Evolutionary conservation across 2,113 vertebrate genomes (phyloP), one percentile per base, ranked within the genome.

Genomic region (Copsychus sechellarum): DNA sequence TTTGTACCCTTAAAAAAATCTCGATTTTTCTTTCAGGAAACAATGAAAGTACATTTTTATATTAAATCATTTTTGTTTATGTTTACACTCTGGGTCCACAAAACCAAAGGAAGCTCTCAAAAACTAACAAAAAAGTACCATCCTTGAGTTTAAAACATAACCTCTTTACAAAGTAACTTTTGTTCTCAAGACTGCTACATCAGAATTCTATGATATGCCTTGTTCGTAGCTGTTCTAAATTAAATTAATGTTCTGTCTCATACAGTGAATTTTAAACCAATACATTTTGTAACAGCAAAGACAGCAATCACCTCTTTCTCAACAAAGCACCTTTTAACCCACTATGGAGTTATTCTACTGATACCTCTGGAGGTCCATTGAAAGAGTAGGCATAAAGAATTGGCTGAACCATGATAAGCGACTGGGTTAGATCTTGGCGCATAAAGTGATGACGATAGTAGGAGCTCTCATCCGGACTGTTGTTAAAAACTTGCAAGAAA

Each of bases 401-500:
- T 2, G 99, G 99, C 47, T 99, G 99, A 85, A 99, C 98, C 99
- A 99, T 99, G 97, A 99, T 99, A 64, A 99, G 98, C 0, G 99
- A 99, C 98, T 99, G 99, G 4, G 99, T 99, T 79, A 99, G 97
- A 95, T 99, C 99, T 77, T 99, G 99, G 29, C 99, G 98, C 99
- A 99, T 99, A 86, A 99, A 99, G 88, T 99, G 98, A 60, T 99
- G 99, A 45, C 99, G 98, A 93, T 99, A 99, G 83, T 99, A 99
- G 1, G 99, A 99, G 89, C 99, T 99, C 97, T 99, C 99, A 81
- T 99, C 99, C 0, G 99, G 99, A 95, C 99, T 99, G 98, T 99
- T 99, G 96, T 99, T 99, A 98, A 99, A 99, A 92, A 99, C 99
- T 98, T 99, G 99, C 36, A 99, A 98, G 97, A 99, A 99, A 34